A percentile compares a stretch with the other conserved stretches of the same genome.
These are phyloP conservation scores for Adela reaumurella DNA, from an alignment of 2,888 invertebrate genomes.

Conservation along the genomic window DNA sequence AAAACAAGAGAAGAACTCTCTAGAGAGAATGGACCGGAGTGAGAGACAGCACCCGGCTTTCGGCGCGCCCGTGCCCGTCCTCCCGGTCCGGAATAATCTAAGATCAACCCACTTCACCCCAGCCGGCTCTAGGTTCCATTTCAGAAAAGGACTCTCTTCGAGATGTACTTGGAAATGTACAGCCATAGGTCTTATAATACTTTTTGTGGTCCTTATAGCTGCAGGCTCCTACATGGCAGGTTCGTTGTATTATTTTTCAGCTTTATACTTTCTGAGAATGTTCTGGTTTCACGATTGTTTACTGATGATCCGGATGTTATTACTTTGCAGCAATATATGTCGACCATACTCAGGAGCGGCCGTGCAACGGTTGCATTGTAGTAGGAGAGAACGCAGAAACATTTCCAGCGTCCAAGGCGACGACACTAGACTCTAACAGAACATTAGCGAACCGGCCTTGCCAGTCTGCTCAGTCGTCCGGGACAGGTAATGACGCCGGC, in stretches of 20 bases:
- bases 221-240: conserved; percentile 86
- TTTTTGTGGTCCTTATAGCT: conserved; percentile 77
- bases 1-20: conserved; percentile 53
- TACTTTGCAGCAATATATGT: neutral
- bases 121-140: conserved; percentile 74
- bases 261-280: too few relatives aligned
- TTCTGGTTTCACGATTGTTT: too few relatives aligned
- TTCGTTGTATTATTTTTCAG: conserved; percentile 24
- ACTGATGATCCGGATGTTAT: too few relatives aligned
- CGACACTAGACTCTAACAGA: conserved; percentile 67
- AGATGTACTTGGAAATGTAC: conserved; percentile 91
- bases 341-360: neutral
- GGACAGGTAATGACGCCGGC: conserved; percentile 46
- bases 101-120: conserved; percentile 72
- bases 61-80: conserved; percentile 68
- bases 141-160: conserved; percentile 81
- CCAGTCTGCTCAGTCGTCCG: conserved; percentile 54
- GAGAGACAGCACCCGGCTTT: conserved; percentile 62
- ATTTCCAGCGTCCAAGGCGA: conserved; percentile 65
- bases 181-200: conserved; percentile 81
- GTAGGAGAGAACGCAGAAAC: conserved; percentile 75
- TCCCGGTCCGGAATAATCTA: conserved; percentile 72
- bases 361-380: conserved; percentile 21
- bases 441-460: conserved; percentile 64
- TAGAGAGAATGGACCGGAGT: conserved; percentile 52